phyloP scores from a whole-genome alignment of 2,113 vertebrate species.

The Aegithalos caudatus region DNA sequence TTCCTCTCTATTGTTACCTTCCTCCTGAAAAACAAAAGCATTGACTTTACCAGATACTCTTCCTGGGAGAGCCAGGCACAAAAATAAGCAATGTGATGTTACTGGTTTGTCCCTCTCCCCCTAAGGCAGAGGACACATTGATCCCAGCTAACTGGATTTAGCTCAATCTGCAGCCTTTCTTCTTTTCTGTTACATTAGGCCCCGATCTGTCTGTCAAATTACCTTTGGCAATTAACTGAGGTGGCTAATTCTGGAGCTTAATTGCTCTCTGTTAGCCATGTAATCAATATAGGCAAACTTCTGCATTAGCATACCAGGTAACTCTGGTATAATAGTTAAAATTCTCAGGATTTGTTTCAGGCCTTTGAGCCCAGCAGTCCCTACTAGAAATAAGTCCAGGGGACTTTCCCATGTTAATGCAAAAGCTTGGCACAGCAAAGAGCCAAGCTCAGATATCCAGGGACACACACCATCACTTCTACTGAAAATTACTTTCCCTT shows the following conservation, averaged over 20 bases:
- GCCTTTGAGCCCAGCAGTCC: not conserved
- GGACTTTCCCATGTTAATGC: not conserved
- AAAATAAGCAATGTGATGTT: constrained; percentile 26
- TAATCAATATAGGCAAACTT: not conserved
- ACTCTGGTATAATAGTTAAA: not conserved
- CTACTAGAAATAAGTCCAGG: not conserved
- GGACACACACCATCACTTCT: not conserved
- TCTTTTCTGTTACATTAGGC: not conserved
- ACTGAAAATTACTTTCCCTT: not conserved
- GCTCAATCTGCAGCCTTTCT: not conserved
- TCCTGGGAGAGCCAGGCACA: constrained; percentile 20
- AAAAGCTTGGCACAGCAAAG: not conserved
- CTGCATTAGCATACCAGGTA: not conserved
- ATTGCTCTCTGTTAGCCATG: not conserved
- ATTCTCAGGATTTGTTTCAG: not conserved
- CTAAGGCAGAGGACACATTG: not conserved
- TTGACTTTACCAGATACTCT: constrained; percentile 22
- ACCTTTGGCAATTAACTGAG: constrained; percentile 31
- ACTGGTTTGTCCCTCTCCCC: constrained; percentile 5
- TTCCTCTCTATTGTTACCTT: constrained; percentile 4
- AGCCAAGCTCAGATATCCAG: not conserved
- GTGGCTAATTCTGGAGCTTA: not conserved
- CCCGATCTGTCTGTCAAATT: not conserved
- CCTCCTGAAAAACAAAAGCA: constrained; percentile 17
- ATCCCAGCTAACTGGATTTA: not conserved